These are phyloP conservation scores for Drosophila truncata DNA, from an alignment of 1,140 invertebrate species.

Conservation along the genomic window DNA sequence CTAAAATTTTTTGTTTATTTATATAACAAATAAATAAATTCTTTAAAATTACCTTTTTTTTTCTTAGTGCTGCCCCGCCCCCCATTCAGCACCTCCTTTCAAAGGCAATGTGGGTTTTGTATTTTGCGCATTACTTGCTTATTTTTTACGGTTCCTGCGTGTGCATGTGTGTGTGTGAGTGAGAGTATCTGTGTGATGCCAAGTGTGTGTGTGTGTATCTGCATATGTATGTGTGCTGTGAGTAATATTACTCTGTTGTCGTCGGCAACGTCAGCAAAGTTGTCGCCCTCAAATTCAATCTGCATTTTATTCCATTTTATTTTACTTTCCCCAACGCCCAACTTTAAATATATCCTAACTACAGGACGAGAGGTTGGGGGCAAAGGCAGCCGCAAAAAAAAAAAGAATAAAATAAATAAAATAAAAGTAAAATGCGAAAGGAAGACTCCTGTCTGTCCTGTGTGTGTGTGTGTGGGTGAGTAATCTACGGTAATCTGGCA, in stretches of 20 bases:
- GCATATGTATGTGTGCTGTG: conserved; percentile 13
- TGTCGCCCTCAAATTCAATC: conserved; percentile 74
- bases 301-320: conserved; percentile 73
- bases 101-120: conserved; percentile 62
- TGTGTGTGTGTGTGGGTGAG: conserved; percentile 7
- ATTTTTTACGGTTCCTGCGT: conserved; percentile 46
- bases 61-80: background rate
- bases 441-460: background rate
- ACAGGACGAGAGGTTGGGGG: conserved; percentile 34
- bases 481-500: conserved; percentile 46
- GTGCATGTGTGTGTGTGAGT: conserved; percentile 16
- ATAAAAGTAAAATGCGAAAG: conserved; percentile 3
- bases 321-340: conserved; percentile 50
- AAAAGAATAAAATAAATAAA: conserved; percentile 1
- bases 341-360: conserved; percentile 57
- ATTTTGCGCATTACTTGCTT: conserved; percentile 75
- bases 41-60: too few relatives aligned
- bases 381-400: background rate
- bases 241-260: conserved; percentile 70
- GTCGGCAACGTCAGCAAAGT: conserved; percentile 67
- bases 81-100: background rate
- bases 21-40: too few relatives aligned
- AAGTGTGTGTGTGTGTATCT: conserved; percentile 1
- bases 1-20: too few relatives aligned
- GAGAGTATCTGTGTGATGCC: background rate